Evolutionary conservation across 2,888 invertebrate genomes (phyloP).

Genomic region (Calliscelio sp.): DNA sequence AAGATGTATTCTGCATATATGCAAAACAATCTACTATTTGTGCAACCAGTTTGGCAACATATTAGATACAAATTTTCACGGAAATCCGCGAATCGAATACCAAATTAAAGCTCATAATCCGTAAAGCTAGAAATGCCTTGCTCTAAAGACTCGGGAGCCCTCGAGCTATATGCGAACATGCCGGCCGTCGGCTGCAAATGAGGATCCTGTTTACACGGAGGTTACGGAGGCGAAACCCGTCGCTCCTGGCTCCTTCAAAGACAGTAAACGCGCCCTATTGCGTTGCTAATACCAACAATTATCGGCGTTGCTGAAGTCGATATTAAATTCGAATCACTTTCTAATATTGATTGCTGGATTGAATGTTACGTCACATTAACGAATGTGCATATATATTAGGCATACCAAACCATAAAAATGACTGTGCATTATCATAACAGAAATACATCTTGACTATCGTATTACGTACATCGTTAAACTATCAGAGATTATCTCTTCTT

Average conservation of each 20-base stretch:
- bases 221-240: constrained; percentile 79
- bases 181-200: constrained; percentile 77
- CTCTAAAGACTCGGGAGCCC: too few species aligned
- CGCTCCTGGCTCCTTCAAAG: constrained; percentile 76
- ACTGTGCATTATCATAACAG: too few species aligned
- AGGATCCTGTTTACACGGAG: constrained; percentile 81
- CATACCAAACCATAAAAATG: too few species aligned
- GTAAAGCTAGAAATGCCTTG: too few species aligned
- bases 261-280: constrained; percentile 82
- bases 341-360: constrained; percentile 49
- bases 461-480: constrained; percentile 8
- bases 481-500: constrained; percentile 2
- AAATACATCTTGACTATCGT: too few species aligned
- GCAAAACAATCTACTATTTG: too few species aligned
- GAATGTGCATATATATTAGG: not conserved
- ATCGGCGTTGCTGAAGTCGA: constrained; percentile 80
- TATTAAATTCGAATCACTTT: constrained; percentile 83
- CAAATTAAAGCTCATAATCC: too few species aligned
- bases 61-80: too few species aligned
- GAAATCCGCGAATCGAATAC: too few species aligned
- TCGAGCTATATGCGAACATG: constrained; percentile 57
- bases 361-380: not conserved
- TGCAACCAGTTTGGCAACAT: too few species aligned
- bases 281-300: constrained; percentile 84
- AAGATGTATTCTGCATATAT: too few species aligned